Base-by-base conservation (phyloP, 2,797 vertebrate species). In the Pangasius macronema region DNA sequence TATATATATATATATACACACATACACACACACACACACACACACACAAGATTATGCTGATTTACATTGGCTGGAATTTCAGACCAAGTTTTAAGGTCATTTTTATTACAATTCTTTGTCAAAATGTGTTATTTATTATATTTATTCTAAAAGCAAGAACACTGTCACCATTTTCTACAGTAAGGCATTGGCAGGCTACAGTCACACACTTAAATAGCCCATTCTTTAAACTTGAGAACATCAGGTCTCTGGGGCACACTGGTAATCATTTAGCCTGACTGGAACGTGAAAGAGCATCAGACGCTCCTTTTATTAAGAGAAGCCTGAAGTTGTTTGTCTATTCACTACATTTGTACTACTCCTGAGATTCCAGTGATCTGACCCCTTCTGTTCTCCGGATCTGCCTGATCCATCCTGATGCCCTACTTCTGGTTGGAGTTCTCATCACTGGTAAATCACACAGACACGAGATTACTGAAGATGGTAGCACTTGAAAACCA, bases 231-330 rank as follows among this genome's bases (percentile, higher is more conserved):
- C 59, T 55, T 67, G 81, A 87, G 79, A 55, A 49, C 57, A 67
- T 81, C 67, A 79, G 55, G 77, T 82, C 76, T 55, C 81, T 39
- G 4, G 53, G 76, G 61, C 30, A 49, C 51, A 13, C 13, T 82
- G 88, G 67, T 88, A 86, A 88, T 90, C 77, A 88, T 90, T 85
- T 55, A 83, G 82, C 68, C 68, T 49, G 72, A 81, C 30, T 81
- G 83, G 82, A 83, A 87, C 70, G 79, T 87, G 86, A 87, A 87
- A 20, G 51, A 73, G 86, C 76, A 89, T 88, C 63, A 85, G 39
- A 67, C 46, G 4, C n/a, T 65, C 80, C 63, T 42, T 86, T 87
- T 85, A 83, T 80, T 89, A 55, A 61, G 83, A 67, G 55, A 65
- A 68, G 57, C 51, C 68, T 79, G 49, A 51, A 89, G 82, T 85